These are phyloP conservation scores for Zootoca vivipara DNA, from an alignment of 2,113 vertebrate genomes.

Conservation along the genomic window DNA sequence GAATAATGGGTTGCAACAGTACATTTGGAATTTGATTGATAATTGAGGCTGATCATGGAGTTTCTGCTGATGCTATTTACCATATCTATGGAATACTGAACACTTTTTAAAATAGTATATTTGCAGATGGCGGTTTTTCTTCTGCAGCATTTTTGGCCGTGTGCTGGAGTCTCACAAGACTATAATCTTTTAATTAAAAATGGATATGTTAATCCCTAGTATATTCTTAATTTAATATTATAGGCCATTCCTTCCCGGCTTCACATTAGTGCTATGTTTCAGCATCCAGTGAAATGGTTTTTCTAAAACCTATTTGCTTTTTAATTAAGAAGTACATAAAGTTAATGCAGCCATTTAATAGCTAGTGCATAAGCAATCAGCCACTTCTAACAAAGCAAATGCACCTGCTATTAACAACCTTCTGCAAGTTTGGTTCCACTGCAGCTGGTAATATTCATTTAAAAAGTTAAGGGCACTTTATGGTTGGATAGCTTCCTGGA, in stretches of 20 bases:
- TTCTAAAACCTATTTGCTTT: slow-evolving; percentile 20
- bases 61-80: background rate
- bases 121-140: background rate
- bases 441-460: slow-evolving; percentile 3
- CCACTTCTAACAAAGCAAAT: background rate
- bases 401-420: slow-evolving; percentile 12
- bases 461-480: background rate
- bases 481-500: background rate
- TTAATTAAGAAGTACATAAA: slow-evolving; percentile 27
- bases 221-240: slow-evolving; percentile 16
- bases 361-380: background rate
- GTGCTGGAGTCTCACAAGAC: background rate
- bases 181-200: slow-evolving; percentile 34
- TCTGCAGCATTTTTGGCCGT: background rate
- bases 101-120: background rate
- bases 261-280: background rate
- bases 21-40: background rate
- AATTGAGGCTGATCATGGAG: background rate
- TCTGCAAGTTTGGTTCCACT: background rate
- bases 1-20: background rate
- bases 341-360: slow-evolving; percentile 14
- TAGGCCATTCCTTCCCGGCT: background rate
- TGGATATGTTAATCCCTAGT: background rate
- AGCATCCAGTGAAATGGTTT: background rate
- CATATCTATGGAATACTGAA: background rate